Conservation (phyloP, 30 jellyfish, hydroid and myxozoan species). For the Turritopsis rubra region DNA sequence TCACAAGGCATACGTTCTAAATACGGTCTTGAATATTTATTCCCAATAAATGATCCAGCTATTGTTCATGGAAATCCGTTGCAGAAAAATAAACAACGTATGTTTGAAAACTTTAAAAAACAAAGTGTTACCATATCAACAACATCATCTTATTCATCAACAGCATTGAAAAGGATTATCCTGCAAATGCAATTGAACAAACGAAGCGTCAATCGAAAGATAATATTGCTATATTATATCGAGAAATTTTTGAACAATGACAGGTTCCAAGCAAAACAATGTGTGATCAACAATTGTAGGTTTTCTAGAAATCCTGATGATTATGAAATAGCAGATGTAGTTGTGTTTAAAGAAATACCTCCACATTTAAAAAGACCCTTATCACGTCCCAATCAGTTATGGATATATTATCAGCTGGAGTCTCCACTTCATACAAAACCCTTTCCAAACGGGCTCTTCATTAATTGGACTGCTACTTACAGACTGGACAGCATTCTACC, state of each 20-base stretch:
- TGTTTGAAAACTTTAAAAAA: neutral
- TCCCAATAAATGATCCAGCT: neutral
- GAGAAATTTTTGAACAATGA: neutral
- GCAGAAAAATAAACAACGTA: neutral
- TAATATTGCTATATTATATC: neutral
- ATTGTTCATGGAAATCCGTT: neutral
- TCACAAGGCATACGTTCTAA: too few species aligned
- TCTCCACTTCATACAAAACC: neutral
- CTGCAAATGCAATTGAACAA: neutral
- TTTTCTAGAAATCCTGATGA: slow-evolving; percentile 12
- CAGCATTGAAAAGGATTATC: neutral
- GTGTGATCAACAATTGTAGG: slow-evolving; percentile 2
- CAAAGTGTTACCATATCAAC: neutral
- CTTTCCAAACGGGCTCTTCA: neutral
- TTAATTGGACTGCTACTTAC: slow-evolving; percentile 24
- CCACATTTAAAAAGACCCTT: slow-evolving; percentile 15
- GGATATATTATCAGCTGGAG: slow-evolving; percentile 13
- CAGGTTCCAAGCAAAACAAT: neutral
- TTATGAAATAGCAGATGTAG: slow-evolving; percentile 15
- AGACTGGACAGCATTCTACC: slow-evolving; percentile 12
- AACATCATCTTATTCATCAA: neutral
- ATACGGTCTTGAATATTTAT: too few species aligned
- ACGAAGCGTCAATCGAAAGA: neutral
- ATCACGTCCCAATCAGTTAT: slow-evolving; percentile 9
- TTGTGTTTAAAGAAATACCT: slow-evolving; percentile 1